Conservation (phyloP, 2,888 invertebrate species). For the Dorcus hopei region DNA sequence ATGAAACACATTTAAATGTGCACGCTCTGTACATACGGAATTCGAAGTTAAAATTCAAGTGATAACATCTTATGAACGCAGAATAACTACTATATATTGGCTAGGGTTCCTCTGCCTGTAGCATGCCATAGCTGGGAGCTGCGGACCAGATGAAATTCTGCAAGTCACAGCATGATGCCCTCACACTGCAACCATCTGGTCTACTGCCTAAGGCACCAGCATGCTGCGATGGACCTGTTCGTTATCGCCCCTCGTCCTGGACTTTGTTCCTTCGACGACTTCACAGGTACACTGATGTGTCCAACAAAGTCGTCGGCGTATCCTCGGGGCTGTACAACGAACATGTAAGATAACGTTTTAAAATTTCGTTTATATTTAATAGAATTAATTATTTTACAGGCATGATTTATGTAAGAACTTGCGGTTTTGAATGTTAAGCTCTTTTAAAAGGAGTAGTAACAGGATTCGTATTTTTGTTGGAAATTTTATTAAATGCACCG, state of each 20-base stretch:
- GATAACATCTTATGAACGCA: conserved; percentile 24
- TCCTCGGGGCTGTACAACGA: not conserved
- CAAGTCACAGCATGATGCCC: not conserved
- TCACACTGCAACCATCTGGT: conserved; percentile 6
- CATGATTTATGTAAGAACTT: not conserved
- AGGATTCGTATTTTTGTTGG: not conserved
- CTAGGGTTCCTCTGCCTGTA: conserved; percentile 28
- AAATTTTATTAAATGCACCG: too few relatives aligned
- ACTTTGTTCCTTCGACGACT: not conserved
- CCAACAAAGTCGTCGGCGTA: conserved; percentile 1
- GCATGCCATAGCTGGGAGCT: conserved; percentile 23
- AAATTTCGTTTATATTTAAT: not conserved
- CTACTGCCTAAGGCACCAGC: conserved; percentile 20
- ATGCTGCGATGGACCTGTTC: conserved; percentile 12
- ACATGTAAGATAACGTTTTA: not conserved
- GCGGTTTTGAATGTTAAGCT: too few relatives aligned
- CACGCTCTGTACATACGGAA: not conserved
- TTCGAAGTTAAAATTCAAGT: not conserved
- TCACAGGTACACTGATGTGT: not conserved
- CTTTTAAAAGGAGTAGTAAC: not conserved
- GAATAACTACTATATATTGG: conserved; percentile 25
- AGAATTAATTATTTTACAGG: not conserved
- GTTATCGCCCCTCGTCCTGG: not conserved
- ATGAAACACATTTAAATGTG: not conserved
- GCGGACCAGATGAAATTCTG: conserved; percentile 13